phyloP scores from a whole-genome alignment of 2,797 vertebrate genomes.

The Vireo griseus region DNA sequence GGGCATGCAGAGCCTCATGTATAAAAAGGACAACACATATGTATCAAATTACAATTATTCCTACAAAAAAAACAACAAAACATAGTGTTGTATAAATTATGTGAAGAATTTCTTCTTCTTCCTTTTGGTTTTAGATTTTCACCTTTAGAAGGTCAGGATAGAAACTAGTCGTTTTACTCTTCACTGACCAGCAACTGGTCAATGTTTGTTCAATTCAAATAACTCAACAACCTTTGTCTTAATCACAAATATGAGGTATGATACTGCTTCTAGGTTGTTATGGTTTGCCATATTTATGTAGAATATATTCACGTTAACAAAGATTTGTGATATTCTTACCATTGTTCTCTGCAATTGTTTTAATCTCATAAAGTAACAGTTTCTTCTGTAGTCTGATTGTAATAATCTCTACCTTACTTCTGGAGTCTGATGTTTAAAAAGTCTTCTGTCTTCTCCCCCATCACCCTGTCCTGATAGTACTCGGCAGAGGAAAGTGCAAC shows the following conservation, averaged over 20 bases:
- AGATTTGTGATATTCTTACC: not conserved
- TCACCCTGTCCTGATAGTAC: accelerated
- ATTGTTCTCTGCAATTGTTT: not conserved
- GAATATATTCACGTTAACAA: not conserved
- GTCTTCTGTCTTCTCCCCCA: accelerated
- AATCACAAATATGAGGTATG: not conserved
- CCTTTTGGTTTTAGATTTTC: not conserved
- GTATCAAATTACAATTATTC: not conserved
- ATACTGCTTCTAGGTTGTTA: not conserved
- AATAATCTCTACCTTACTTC: not conserved
- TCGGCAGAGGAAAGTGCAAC: not conserved
- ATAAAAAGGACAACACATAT: not conserved
- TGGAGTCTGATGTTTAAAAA: not conserved
- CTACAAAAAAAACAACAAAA: not conserved
- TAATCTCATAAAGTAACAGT: not conserved
- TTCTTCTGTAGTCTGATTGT: not conserved
- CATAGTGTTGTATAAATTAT: not conserved
- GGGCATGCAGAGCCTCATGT: not conserved
- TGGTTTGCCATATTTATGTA: not conserved
- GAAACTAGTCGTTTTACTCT: not conserved
- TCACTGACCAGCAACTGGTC: not conserved
- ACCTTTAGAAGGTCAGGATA: not conserved
- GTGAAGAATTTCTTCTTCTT: not conserved
- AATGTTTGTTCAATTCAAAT: not conserved
- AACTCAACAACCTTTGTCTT: not conserved